Percentiles rank a stretch among this genome's conserved stretches.
These are phyloP conservation scores for Alosa alosa DNA, from an alignment of 2,113 vertebrate genomes.

Conservation along the genomic window DNA sequence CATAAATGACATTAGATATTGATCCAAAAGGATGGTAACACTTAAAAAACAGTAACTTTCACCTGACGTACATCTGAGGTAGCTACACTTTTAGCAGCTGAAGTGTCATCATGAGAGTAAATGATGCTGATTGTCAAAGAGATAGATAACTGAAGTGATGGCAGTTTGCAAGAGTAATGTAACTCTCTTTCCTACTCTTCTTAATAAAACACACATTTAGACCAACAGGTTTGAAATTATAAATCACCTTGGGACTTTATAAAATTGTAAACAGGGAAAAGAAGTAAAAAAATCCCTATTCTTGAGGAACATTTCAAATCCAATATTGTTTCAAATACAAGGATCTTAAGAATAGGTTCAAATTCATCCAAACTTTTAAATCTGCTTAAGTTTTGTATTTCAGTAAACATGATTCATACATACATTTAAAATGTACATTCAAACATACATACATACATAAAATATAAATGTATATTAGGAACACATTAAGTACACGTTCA, in stretches of 20 bases:
- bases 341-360: not conserved
- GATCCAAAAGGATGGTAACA: not conserved
- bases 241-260: not conserved
- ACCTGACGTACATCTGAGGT: slow-evolving; percentile 42
- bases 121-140: slow-evolving; percentile 43
- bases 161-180: not conserved
- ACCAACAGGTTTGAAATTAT: not conserved
- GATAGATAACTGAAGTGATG: not conserved
- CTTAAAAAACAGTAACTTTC: not conserved
- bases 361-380: not conserved
- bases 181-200: not conserved
- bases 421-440: slow-evolving; percentile 45
- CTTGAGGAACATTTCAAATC: not conserved
- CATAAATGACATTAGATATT: slow-evolving; percentile 2
- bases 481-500: slow-evolving; percentile 30
- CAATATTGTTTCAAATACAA: not conserved
- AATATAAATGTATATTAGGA: slow-evolving; percentile 39
- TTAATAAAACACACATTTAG: not conserved
- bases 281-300: not conserved
- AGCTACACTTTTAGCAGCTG: slow-evolving; percentile 40
- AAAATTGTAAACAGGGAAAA: slow-evolving; percentile 6
- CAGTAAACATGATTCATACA: slow-evolving; percentile 44
- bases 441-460: slow-evolving; percentile 39
- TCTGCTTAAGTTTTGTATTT: not conserved
- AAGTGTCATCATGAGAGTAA: slow-evolving; percentile 21